Conservation (phyloP, 2,113 vertebrate genomes). For the Ptyas mucosa region DNA sequence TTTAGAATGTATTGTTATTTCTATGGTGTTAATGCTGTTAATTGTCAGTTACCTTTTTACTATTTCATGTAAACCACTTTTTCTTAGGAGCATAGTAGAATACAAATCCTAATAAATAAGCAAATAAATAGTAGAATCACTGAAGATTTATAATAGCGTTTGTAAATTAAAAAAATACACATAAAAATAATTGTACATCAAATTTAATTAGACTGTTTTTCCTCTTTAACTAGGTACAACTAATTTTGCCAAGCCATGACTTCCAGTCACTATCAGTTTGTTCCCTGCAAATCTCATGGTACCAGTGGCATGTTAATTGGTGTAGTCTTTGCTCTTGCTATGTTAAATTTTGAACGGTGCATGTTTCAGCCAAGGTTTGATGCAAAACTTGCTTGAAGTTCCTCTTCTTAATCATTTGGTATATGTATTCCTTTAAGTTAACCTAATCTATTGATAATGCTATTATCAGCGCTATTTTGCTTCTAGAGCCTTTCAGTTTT, state of each 20-base stretch:
- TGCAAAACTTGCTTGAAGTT: neutral
- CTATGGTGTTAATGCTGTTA: neutral
- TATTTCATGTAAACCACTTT: neutral
- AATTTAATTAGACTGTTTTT: slow-evolving; percentile 9
- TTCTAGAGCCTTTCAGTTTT: neutral
- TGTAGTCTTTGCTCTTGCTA: neutral
- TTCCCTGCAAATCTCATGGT: slow-evolving; percentile 9
- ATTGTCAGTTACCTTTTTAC: neutral
- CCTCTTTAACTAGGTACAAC: neutral
- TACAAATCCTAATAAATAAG: neutral
- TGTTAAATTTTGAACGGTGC: neutral
- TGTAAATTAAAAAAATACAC: neutral
- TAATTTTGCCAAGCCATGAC: slow-evolving; percentile 13
- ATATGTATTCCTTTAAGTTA: neutral
- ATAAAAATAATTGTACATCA: neutral
- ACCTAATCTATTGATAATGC: neutral
- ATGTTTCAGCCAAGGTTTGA: neutral
- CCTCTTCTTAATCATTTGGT: neutral
- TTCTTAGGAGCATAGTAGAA: neutral
- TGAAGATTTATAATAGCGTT: neutral
- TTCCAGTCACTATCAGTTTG: slow-evolving; percentile 6
- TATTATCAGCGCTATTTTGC: neutral
- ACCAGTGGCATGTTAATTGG: neutral
- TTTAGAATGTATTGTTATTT: neutral
- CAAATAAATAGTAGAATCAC: neutral